phyloP scores from a whole-genome alignment of 2,797 vertebrate genomes.

The Parauchenoglanis ngamensis region DNA sequence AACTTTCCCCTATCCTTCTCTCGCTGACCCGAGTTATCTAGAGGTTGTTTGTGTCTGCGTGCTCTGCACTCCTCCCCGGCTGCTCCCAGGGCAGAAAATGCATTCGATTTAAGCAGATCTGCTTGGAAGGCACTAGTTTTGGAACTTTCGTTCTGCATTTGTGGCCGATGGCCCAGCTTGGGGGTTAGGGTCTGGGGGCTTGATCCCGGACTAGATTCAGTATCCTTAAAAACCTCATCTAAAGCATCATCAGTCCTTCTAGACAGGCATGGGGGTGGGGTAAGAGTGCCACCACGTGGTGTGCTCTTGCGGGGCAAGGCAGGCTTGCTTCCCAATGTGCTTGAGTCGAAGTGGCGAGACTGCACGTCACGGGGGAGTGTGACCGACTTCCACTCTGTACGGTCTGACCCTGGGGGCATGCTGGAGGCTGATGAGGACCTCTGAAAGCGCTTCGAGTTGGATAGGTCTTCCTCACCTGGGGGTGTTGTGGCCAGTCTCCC shows the following conservation, averaged over 20 bases:
- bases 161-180: slow-evolving; percentile 81
- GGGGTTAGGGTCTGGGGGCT: slow-evolving; percentile 87
- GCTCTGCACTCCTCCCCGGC: slow-evolving; percentile 81
- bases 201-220: slow-evolving; percentile 84
- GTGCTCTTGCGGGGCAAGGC: slow-evolving; percentile 87
- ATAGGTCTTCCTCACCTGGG: slow-evolving; percentile 81
- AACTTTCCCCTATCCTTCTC: slow-evolving; percentile 87
- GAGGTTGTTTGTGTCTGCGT: slow-evolving; percentile 82
- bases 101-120: slow-evolving; percentile 76
- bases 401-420: slow-evolving; percentile 78
- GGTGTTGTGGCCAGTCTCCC: slow-evolving; percentile 71
- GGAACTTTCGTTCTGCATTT: slow-evolving; percentile 72
- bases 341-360: slow-evolving; percentile 87
- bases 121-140: slow-evolving; percentile 80
- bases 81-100: slow-evolving; percentile 74
- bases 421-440: slow-evolving; percentile 88
- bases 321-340: slow-evolving; percentile 88
- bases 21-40: slow-evolving; percentile 74
- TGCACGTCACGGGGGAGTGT: slow-evolving; percentile 90
- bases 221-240: slow-evolving; percentile 83
- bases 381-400: slow-evolving; percentile 87
- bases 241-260: slow-evolving; percentile 80
- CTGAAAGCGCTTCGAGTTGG: slow-evolving; percentile 88
- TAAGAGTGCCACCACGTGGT: slow-evolving; percentile 80
- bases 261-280: slow-evolving; percentile 85